Evolutionary conservation across 2,888 invertebrate genomes (phyloP).

Genomic region (Nebria salina): DNA sequence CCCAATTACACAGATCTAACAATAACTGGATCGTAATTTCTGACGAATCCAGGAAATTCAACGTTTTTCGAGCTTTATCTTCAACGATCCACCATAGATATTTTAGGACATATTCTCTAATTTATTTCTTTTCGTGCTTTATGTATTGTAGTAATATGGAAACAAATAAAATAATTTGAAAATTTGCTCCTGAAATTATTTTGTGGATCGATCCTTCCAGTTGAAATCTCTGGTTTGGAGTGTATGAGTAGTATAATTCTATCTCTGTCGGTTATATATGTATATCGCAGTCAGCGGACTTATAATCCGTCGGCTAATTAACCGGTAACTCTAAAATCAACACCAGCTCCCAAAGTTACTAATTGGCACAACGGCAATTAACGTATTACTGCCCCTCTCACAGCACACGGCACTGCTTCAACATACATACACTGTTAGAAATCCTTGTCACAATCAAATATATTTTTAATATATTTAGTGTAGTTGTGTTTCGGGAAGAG

Average conservation of each 20-base stretch:
- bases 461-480: no score
- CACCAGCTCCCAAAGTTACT: conserved; percentile 44
- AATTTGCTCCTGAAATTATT: no score
- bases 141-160: no score
- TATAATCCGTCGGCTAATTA: conserved; percentile 46
- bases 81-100: not conserved
- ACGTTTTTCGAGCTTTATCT: not conserved
- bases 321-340: conserved; percentile 46
- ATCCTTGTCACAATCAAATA: not conserved
- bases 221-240: not conserved
- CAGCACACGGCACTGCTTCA: conserved; percentile 17
- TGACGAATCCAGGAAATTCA: not conserved
- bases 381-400: conserved; percentile 32
- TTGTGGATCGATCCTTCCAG: not conserved
- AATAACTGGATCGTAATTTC: not conserved
- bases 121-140: no score
- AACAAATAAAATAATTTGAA: no score
- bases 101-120: no score
- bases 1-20: conserved; percentile 10
- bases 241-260: not conserved
- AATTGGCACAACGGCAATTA: conserved; percentile 42
- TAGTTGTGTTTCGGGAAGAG: no score
- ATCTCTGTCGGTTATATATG: conserved; percentile 31
- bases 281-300: conserved; percentile 28
- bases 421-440: not conserved